These are phyloP conservation scores for Pararge aegeria DNA, from an alignment of 1,140 invertebrate species.

Conservation along the genomic window DNA sequence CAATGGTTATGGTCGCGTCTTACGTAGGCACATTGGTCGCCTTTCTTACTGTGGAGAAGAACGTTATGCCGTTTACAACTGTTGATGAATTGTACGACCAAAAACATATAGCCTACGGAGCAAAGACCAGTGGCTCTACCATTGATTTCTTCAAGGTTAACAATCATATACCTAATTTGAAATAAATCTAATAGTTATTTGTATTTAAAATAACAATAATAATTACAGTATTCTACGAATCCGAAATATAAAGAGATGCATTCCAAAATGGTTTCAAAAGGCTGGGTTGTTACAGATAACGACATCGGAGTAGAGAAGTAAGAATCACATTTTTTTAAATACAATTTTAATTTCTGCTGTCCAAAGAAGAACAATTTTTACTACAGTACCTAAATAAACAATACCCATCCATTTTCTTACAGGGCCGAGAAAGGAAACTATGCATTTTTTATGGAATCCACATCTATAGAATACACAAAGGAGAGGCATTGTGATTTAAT, in stretches of 20 bases:
- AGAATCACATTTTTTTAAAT: slow-evolving; percentile 42
- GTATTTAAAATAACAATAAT: background rate
- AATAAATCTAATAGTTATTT: no score
- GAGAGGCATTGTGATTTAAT: slow-evolving; percentile 88
- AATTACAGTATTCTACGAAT: slow-evolving; percentile 81
- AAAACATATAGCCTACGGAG: slow-evolving; percentile 90
- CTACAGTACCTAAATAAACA: background rate
- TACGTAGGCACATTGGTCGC: slow-evolving; percentile 92
- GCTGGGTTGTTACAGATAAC: slow-evolving; percentile 84
- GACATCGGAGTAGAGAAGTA: slow-evolving; percentile 84
- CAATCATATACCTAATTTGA: no score
- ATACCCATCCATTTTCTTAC: slow-evolving; percentile 12
- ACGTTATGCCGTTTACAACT: slow-evolving; percentile 89
- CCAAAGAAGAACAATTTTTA: background rate
- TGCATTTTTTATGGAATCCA: slow-evolving; percentile 93
- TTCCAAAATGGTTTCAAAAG: slow-evolving; percentile 83
- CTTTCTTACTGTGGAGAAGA: slow-evolving; percentile 94
- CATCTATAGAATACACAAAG: slow-evolving; percentile 88
- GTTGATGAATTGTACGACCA: slow-evolving; percentile 89
- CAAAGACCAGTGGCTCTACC: slow-evolving; percentile 88
- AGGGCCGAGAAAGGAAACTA: slow-evolving; percentile 81
- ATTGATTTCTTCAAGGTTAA: slow-evolving; percentile 92
- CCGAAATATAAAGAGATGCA: slow-evolving; percentile 88
- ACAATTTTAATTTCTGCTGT: background rate
- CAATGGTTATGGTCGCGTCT: slow-evolving; percentile 96